These are phyloP conservation scores for Zaprionus vittiger DNA, from an alignment of 1,140 invertebrate species.

Conservation along the genomic window DNA sequence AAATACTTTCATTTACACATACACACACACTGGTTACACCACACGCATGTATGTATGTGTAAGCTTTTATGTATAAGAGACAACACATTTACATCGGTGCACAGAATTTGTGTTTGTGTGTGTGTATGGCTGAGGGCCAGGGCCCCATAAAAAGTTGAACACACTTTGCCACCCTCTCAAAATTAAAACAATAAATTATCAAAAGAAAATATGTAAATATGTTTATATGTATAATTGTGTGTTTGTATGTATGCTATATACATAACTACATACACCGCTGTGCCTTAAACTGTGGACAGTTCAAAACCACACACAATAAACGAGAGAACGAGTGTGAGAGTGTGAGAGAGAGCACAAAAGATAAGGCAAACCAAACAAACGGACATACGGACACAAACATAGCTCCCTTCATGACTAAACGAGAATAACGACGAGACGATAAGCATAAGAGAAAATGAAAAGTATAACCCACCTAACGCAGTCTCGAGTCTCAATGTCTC, in stretches of 20 bases:
- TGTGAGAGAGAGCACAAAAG: slow-evolving; percentile 28
- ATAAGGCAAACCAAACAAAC: slow-evolving; percentile 34
- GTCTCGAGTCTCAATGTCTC: slow-evolving; percentile 41
- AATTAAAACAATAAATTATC: slow-evolving; percentile 77
- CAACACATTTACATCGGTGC: slow-evolving; percentile 14
- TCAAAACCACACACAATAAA: slow-evolving; percentile 19
- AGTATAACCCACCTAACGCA: slow-evolving; percentile 47
- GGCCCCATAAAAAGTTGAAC: slow-evolving; percentile 41
- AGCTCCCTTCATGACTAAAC: slow-evolving; percentile 30
- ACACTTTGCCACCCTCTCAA: slow-evolving; percentile 57
- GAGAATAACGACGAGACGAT: slow-evolving; percentile 46
- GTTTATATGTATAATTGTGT: slow-evolving; percentile 38
- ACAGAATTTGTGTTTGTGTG: slow-evolving; percentile 17
- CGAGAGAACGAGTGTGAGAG: slow-evolving; percentile 25
- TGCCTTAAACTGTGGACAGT: slow-evolving; percentile 47
- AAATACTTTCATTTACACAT: slow-evolving; percentile 33
- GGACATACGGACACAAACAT: slow-evolving; percentile 17
- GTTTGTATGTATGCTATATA: slow-evolving; percentile 23
- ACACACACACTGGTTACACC: slow-evolving; percentile 12
- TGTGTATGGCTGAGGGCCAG: slow-evolving; percentile 37
- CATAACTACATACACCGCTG: slow-evolving; percentile 41
- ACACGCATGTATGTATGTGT: slow-evolving; percentile 3
- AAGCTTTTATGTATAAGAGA: slow-evolving; percentile 11
- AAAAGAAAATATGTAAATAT: slow-evolving; percentile 43
- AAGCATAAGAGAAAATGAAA: slow-evolving; percentile 53